Evolutionary conservation across 2,797 vertebrate species (phyloP).

Genomic region (Lepus oiostolus): DNA sequence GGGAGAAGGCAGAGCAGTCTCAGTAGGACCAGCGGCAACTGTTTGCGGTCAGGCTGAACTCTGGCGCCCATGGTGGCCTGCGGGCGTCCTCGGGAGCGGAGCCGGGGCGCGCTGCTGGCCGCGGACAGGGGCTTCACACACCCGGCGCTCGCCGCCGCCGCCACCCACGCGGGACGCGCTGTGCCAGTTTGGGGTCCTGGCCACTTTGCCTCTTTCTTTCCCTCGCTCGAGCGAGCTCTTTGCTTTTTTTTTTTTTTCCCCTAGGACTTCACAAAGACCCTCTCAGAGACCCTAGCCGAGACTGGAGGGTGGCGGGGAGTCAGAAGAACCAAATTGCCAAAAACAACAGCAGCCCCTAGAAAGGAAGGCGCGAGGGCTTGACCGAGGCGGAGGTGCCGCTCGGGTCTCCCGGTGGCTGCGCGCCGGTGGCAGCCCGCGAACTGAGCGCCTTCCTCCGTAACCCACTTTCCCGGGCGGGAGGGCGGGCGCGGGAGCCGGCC

Average conservation of each 20-base stretch:
- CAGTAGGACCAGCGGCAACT: constrained; percentile 97
- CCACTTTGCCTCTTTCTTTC: constrained; percentile 85
- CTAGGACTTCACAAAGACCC: constrained; percentile 68
- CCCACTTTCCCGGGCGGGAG: constrained; percentile 89
- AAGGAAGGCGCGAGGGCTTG: constrained; percentile 68
- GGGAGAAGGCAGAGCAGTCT: constrained; percentile 99
- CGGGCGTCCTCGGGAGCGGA: too few species aligned
- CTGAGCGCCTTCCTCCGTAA: constrained; percentile 86
- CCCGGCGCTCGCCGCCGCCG: constrained; percentile 60
- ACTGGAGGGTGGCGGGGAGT: constrained; percentile 37
- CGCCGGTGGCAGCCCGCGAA: constrained; percentile 84
- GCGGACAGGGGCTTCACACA: constrained; percentile 30
- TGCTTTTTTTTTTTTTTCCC: constrained; percentile 32
- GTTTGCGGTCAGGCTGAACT: constrained; percentile 94
- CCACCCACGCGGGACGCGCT: constrained; percentile 72
- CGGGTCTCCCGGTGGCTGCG: constrained; percentile 72
- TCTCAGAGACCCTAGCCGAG: constrained; percentile 29
- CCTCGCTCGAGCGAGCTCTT: constrained; percentile 65
- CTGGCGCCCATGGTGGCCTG: constrained; percentile 93
- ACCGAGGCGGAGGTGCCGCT: constrained; percentile 64
- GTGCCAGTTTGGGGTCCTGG: constrained; percentile 82
- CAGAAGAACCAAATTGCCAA: constrained; percentile 60
- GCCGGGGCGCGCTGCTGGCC: constrained; percentile 33
- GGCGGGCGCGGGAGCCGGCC: constrained; percentile 58
- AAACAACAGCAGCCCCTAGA: constrained; percentile 49